phyloP scores from a whole-genome alignment of 1,140 invertebrate genomes.

The Oncopodura yosiiana region DNA sequence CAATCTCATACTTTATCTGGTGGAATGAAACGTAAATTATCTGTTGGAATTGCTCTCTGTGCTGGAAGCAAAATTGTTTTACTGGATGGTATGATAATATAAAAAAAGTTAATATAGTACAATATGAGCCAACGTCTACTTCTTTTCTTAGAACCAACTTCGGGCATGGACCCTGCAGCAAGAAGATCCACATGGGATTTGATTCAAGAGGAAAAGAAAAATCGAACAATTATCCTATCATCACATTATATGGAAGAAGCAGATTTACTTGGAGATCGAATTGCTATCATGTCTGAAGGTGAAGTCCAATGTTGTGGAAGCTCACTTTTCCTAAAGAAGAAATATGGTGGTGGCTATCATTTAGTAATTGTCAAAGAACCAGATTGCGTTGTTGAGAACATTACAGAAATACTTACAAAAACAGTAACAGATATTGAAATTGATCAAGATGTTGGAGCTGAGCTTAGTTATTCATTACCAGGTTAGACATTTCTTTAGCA shows the following conservation, averaged over 20 bases:
- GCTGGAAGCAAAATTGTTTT: slow-evolving; percentile 54
- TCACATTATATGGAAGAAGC: slow-evolving; percentile 44
- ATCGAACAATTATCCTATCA: slow-evolving; percentile 50
- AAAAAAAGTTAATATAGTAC: no score
- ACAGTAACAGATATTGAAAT: slow-evolving; percentile 43
- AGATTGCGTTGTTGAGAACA: slow-evolving; percentile 40
- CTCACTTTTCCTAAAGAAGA: slow-evolving; percentile 49
- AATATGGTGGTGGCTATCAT: slow-evolving; percentile 52
- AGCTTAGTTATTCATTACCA: slow-evolving; percentile 40
- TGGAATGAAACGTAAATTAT: slow-evolving; percentile 77
- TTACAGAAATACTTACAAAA: slow-evolving; percentile 42
- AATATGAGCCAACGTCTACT: slow-evolving; percentile 89
- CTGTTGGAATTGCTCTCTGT: slow-evolving; percentile 75
- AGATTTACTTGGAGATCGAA: slow-evolving; percentile 44
- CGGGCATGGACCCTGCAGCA: slow-evolving; percentile 81
- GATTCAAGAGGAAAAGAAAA: slow-evolving; percentile 39
- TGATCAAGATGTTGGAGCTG: slow-evolving; percentile 44
- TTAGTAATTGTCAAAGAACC: slow-evolving; percentile 42
- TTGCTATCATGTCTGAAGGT: slow-evolving; percentile 51
- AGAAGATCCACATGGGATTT: slow-evolving; percentile 81
- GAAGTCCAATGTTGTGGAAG: slow-evolving; percentile 48
- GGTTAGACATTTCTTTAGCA: no score
- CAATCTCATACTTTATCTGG: slow-evolving; percentile 66
- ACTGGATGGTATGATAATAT: no score
- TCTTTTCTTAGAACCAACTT: slow-evolving; percentile 30